Conservation (phyloP, 1,140 invertebrate genomes). For the Dendrolimus kikuchii region DNA sequence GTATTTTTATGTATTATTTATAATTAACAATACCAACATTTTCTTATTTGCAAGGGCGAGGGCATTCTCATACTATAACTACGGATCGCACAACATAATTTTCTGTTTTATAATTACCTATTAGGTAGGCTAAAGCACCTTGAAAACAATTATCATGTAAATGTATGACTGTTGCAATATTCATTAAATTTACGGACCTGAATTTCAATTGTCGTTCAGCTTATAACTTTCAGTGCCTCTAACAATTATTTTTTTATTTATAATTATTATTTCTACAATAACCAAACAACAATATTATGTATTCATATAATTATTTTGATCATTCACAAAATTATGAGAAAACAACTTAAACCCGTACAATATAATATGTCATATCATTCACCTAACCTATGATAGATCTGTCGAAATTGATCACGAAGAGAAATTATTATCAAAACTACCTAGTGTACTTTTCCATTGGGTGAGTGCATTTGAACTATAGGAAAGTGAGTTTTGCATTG, state of each 20-base stretch:
- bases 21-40: too few species aligned
- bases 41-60: too few species aligned
- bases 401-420: constrained; percentile 69
- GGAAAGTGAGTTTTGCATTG: constrained; percentile 50
- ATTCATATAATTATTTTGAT: constrained; percentile 16
- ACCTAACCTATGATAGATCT: constrained; percentile 70
- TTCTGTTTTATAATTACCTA: too few species aligned
- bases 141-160: too few species aligned
- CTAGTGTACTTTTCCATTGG: constrained; percentile 60
- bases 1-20: too few species aligned
- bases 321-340: constrained; percentile 21
- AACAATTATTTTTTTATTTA: constrained; percentile 36
- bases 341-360: constrained; percentile 31
- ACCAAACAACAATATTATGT: constrained; percentile 29
- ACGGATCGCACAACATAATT: too few species aligned
- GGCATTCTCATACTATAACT: too few species aligned
- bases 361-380: constrained; percentile 56
- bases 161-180: too few species aligned
- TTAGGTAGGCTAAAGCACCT: too few species aligned
- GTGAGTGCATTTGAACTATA: constrained; percentile 66
- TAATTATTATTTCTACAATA: constrained; percentile 16
- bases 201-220: constrained; percentile 16
- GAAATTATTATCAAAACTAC: constrained; percentile 70
- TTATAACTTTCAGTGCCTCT: constrained; percentile 30
- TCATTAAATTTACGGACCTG: too few species aligned